Percentiles rank a stretch among this genome's conserved stretches.
These are phyloP conservation scores for Mus musculus DNA, from an alignment of 2,113 vertebrate species.

Conservation along the genomic window GRCm39 chr2:96359501-96360000, in stretches of 20 bases:
- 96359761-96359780: background rate
- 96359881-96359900: background rate
- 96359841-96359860: background rate
- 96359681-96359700: background rate
- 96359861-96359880: background rate
- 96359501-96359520: slow-evolving; percentile 24
- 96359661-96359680: background rate
- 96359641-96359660: slow-evolving; percentile 37
- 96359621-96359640: background rate
- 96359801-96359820: background rate
- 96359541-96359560: slow-evolving; percentile 41
- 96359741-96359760: background rate
- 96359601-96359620: background rate
- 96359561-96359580: background rate
- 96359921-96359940: background rate
- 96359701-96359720: background rate
- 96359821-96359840: background rate
- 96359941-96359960: background rate
- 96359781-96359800: background rate
- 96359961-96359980: background rate
- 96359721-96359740: background rate
- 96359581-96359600: slow-evolving; percentile 34
- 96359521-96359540: background rate
- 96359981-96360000: background rate
- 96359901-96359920: background rate